Conservation (phyloP, 1,140 invertebrate species). For the Drosophila auraria region DNA sequence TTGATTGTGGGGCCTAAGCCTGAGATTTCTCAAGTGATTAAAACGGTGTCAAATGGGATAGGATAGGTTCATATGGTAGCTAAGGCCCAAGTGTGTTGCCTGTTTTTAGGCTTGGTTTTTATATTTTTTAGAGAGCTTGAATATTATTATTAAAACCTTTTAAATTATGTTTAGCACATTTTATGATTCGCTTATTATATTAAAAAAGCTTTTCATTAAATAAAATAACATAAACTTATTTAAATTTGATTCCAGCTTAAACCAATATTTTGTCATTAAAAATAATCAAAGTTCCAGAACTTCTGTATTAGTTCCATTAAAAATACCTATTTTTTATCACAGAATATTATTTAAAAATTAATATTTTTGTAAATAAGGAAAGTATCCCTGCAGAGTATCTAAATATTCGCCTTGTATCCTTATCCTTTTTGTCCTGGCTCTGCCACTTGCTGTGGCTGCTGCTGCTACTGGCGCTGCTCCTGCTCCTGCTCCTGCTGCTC, state of each 20-base stretch:
- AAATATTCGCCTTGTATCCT: neutral
- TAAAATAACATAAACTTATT: neutral
- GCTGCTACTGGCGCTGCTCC: neutral
- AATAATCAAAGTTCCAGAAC: neutral
- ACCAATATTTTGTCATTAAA: neutral
- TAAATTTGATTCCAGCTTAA: neutral
- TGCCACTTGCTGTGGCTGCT: constrained; percentile 24
- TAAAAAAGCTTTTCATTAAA: neutral
- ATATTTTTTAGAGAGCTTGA: neutral
- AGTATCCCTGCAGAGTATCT: constrained; percentile 7
- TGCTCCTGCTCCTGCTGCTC: constrained; percentile 7
- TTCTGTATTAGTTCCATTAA: neutral
- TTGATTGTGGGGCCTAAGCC: constrained; percentile 21
- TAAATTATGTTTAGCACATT: too few relatives aligned
- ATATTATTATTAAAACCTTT: neutral
- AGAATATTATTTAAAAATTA: too few relatives aligned
- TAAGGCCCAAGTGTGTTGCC: neutral
- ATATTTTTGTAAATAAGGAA: too few relatives aligned
- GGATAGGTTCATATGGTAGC: neutral
- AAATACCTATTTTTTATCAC: too few relatives aligned
- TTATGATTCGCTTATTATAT: too few relatives aligned
- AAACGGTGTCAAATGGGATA: neutral
- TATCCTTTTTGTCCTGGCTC: constrained; percentile 6
- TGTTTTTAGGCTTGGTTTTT: neutral
- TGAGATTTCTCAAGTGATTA: constrained; percentile 17